Conservation (phyloP, 2,113 vertebrate genomes). For the Synodontis membranacea region DNA sequence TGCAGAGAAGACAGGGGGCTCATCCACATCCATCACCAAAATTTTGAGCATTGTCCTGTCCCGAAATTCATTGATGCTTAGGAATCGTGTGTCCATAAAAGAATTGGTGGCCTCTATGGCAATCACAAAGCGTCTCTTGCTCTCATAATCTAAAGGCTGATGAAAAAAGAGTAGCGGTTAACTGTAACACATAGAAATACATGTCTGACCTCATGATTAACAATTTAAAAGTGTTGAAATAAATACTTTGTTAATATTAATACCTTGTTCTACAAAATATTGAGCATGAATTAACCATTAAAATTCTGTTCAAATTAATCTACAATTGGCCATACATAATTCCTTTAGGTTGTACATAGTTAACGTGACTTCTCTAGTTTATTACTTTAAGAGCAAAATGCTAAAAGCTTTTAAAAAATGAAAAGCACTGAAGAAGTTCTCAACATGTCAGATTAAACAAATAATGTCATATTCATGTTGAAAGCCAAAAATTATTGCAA, state of each 20-base stretch:
- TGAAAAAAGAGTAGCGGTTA: conserved; percentile 45
- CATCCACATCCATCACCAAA: conserved; percentile 83
- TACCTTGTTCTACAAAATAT: not conserved
- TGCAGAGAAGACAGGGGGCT: conserved; percentile 82
- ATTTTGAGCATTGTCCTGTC: conserved; percentile 84
- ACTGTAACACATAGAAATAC: not conserved
- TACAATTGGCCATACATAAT: not conserved
- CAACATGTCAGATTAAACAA: not conserved
- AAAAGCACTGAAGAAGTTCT: not conserved
- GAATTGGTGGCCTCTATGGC: conserved; percentile 78
- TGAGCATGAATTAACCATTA: not conserved
- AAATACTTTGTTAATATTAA: not conserved
- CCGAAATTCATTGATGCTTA: conserved; percentile 67
- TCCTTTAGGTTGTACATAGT: not conserved
- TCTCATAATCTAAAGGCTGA: conserved; percentile 88
- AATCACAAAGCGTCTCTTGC: conserved; percentile 76
- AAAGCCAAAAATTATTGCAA: not conserved
- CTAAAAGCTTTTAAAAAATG: not conserved
- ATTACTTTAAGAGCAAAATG: not conserved
- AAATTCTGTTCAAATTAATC: not conserved
- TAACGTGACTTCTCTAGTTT: not conserved
- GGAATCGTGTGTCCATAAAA: conserved; percentile 72
- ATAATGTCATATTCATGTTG: not conserved
- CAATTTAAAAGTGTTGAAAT: not conserved
- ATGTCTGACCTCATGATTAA: not conserved